These are phyloP conservation scores for Balaeniceps rex DNA, from an alignment of 2,113 vertebrate species.

Conservation along the genomic window DNA sequence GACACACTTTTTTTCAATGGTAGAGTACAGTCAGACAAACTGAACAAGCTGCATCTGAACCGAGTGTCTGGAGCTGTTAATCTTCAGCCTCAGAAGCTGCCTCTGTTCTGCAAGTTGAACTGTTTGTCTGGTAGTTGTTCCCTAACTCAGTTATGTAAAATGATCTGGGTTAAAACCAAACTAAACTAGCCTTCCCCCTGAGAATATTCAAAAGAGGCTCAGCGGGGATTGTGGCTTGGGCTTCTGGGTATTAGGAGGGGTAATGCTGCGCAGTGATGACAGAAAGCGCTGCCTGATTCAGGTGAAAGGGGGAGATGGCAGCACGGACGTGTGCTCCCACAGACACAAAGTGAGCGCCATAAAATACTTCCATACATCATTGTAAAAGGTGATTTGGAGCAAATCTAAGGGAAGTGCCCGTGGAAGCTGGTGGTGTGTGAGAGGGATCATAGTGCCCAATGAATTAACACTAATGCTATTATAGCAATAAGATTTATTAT, in stretches of 20 bases:
- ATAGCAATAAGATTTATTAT: slow-evolving; percentile 14
- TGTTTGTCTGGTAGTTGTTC: background rate
- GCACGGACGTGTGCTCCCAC: background rate
- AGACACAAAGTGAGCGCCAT: background rate
- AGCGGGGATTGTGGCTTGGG: background rate
- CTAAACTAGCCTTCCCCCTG: background rate
- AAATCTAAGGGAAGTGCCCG: background rate
- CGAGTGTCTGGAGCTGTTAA: background rate
- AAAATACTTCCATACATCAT: background rate
- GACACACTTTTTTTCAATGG: background rate
- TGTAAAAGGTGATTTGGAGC: background rate
- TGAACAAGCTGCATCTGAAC: background rate
- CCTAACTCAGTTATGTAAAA: background rate
- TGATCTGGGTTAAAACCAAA: background rate
- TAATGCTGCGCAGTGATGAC: rapidly evolving
- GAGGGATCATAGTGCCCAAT: background rate
- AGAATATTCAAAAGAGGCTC: background rate
- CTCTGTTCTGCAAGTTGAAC: background rate
- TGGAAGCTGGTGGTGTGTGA: background rate
- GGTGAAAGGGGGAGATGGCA: background rate
- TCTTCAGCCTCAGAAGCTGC: background rate
- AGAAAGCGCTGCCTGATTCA: background rate
- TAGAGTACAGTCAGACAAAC: background rate
- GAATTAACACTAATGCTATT: slow-evolving; percentile 42
- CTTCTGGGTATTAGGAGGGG: background rate